phyloP scores from a whole-genome alignment of 2,113 vertebrate species.

The Ophthalmotilapia sp. region DNA sequence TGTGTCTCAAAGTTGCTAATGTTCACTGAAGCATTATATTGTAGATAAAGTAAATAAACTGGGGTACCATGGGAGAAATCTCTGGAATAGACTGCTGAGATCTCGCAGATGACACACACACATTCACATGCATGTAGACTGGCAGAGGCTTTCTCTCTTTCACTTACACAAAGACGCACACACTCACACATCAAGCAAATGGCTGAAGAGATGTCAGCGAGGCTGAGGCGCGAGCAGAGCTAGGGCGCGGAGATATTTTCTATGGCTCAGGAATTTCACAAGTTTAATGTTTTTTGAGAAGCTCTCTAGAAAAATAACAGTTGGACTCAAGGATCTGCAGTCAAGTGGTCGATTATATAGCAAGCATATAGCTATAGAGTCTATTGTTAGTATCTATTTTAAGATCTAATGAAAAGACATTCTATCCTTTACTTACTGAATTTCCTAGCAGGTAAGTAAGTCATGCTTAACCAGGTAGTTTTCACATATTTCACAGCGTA shows the following conservation, averaged over 20 bases:
- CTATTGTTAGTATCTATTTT: not conserved
- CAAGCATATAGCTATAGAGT: not conserved
- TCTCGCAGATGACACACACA: conserved; percentile 70
- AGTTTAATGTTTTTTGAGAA: conserved; percentile 72
- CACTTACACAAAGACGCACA: not conserved
- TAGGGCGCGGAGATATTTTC: conserved; percentile 37
- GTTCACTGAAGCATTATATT: conserved; percentile 95
- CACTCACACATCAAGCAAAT: not conserved
- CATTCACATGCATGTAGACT: not conserved
- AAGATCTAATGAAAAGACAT: not conserved
- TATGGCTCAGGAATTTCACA: conserved; percentile 67
- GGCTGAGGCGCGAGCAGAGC: conserved; percentile 38
- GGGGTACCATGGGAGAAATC: conserved; percentile 84
- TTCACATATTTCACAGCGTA: not conserved
- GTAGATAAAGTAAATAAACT: conserved; percentile 98
- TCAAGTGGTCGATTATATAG: conserved; percentile 10
- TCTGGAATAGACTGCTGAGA: conserved; percentile 84
- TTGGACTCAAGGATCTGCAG: conserved; percentile 37
- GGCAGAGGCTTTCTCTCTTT: not conserved
- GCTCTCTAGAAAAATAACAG: conserved; percentile 48
- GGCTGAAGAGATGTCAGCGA: conserved; percentile 38
- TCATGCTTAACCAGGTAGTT: not conserved
- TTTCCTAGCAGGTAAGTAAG: not conserved
- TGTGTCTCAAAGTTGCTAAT: conserved; percentile 86
- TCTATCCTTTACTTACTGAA: not conserved